Evolutionary conservation across 2,888 invertebrate genomes (phyloP), one percentile per base, ranked within the genome.

Genomic region (Cephus spinipes): DNA sequence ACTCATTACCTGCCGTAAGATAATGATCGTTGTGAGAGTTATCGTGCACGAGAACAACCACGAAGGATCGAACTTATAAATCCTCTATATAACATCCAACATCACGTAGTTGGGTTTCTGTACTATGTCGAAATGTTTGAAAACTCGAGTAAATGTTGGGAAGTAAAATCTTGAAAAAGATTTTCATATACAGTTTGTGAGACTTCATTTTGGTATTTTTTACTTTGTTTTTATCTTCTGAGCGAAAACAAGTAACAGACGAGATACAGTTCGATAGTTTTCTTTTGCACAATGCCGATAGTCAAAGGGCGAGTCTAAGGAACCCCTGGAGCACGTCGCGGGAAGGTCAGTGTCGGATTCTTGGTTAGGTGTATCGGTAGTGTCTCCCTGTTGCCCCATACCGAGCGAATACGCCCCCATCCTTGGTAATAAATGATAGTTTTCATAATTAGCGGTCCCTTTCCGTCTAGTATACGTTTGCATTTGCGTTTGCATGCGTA

Each of bases 401-500:
- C 71, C 71, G 71, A 33, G 71, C 31, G 71, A 31, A 9, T 33
- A 71, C 71, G 71, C 71, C 71, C 71, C 79, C 75, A 77, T 77
- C 75, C 77, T 79, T 83, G 80, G 80, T 89, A 89, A 90, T 85
- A 90, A 90, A 89, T 90, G 89, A 90, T 88, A 89, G 85, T 89
- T 88, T 87, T 84, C 81, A 89, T 89, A 90, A 90, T 90, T 90
- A 90, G 89, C 89, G 88, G 89, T 87, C 84, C 80, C 85, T 89
- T 88, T 88, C 79, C 81, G 55, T 75, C 68, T 35, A 35, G 74
- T 55, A 69, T 34, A 33, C 34, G 40, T 78, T 76, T 69, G 69
- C 76, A 69, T 36, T 76, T 73, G 73, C 78, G 68, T 79, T 79
- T 78, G 81, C 76, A 81, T 80, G 80, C 75, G 78, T 79, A 80